These are phyloP conservation scores for Protobothrops flavoviridis DNA, from an alignment of 2,113 vertebrate species.

Conservation along the genomic window DNA sequence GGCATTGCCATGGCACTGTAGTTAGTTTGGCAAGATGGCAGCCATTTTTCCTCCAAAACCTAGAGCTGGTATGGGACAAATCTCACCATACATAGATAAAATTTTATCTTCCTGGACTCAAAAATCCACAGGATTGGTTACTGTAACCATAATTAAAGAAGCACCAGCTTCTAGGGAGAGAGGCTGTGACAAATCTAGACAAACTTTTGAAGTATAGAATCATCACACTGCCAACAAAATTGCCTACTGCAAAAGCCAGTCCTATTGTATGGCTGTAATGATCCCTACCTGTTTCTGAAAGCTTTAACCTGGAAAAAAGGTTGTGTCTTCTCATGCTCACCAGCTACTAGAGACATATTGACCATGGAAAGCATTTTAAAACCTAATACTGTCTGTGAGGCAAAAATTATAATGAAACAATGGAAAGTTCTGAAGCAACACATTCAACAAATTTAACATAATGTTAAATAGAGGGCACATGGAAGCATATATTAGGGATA, in stretches of 20 bases:
- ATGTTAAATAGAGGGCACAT: background rate
- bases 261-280: background rate
- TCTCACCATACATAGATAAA: background rate
- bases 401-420: background rate
- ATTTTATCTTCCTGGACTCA: background rate
- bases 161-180: background rate
- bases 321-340: background rate
- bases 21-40: background rate
- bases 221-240: too few relatives aligned
- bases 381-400: background rate
- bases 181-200: background rate
- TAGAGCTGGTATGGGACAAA: background rate
- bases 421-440: background rate
- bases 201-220: background rate
- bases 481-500: background rate
- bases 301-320: background rate
- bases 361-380: background rate
- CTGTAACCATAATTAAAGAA: background rate
- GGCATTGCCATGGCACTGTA: background rate
- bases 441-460: background rate
- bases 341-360: background rate
- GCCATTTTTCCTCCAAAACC: background rate
- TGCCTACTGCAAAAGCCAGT: too few relatives aligned
- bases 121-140: background rate
- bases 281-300: background rate